Conservation (phyloP, 2,888 invertebrate genomes). For the Phytoseiulus persimilis region DNA sequence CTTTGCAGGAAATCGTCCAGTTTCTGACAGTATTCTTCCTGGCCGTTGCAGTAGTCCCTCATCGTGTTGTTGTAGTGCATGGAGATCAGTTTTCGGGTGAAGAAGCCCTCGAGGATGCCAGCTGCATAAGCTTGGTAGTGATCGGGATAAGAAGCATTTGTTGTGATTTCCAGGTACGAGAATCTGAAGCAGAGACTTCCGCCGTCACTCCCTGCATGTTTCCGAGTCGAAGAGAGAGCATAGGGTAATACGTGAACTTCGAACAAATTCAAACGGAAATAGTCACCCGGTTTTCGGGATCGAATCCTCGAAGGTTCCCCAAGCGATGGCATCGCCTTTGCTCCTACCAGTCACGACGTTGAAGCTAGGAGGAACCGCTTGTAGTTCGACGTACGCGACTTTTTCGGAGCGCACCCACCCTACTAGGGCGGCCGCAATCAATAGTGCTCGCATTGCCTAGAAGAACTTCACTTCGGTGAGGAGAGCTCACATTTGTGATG, state of each 20-base stretch:
- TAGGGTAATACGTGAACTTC: no score
- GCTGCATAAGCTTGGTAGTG: slow-evolving; percentile 75
- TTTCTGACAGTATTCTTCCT: slow-evolving; percentile 57
- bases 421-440: background rate
- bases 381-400: background rate
- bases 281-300: background rate
- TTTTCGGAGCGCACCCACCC: background rate
- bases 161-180: slow-evolving; percentile 71
- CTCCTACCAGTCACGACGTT: background rate
- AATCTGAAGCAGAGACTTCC: slow-evolving; percentile 56
- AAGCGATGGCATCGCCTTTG: background rate
- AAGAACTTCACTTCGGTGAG: background rate
- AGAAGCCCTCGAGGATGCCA: slow-evolving; percentile 70
- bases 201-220: slow-evolving; percentile 42
- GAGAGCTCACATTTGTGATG: no score
- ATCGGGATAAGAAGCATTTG: slow-evolving; percentile 64
- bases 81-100: slow-evolving; percentile 71
- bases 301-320: slow-evolving; percentile 19
- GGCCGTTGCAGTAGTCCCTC: slow-evolving; percentile 56
- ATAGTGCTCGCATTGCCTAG: background rate
- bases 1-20: slow-evolving; percentile 60
- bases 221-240: no score
- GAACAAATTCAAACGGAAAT: no score
- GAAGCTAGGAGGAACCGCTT: background rate
- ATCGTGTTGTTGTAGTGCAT: slow-evolving; percentile 68